Base-by-base conservation (phyloP, 2,888 invertebrate species). In the Orchesellides sinensis region DNA sequence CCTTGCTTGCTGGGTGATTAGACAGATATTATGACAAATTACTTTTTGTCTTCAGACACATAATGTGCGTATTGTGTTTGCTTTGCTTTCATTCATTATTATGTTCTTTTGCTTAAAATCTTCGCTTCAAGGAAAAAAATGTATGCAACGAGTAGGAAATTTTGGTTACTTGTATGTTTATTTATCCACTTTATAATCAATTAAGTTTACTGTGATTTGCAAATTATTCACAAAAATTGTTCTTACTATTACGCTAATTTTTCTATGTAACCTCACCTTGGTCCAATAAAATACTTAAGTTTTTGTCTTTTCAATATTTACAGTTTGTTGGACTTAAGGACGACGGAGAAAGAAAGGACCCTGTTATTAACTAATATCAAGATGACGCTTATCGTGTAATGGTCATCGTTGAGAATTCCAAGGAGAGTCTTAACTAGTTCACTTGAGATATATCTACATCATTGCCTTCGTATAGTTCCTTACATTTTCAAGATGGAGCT, bases 1-100 rank as follows among this genome's bases (percentile, higher is more conserved):
- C 40, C 40, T 40, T 14, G 59, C 59, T 59, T 59, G 59, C 17
- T 73, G 52, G 63, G 73, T 73, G 73, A 73, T 73, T 73, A 73
- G 63, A 73, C 61, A 73, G 63, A 73, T 49, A 63, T 61, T 61
- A 61, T 73, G 73, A 73, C 73, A 73, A 73, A 73, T 73, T 73
- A 63, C 73, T 73, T 23, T 47, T 73, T 63, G 40, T 40, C 63
- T 23, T 40, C n/a, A n/a, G n/a, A n/a, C n/a, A n/a, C n/a, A n/a
- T n/a, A n/a, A n/a, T n/a, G 19, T 35, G 6, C 19, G 32, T 63
- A 40, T 40, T 40, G 40, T 19, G 35, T 40, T 63, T 40, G 21
- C 63, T 21, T 45, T 27, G 59, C 72, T 14, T 40, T 8, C n/a
- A n/a, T n/a, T n/a, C n/a, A n/a, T n/a, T n/a, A n/a, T n/a, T n/a